Evolutionary conservation across 2,888 invertebrate species (phyloP).

Genomic region (Drosophila acutilabella): DNA sequence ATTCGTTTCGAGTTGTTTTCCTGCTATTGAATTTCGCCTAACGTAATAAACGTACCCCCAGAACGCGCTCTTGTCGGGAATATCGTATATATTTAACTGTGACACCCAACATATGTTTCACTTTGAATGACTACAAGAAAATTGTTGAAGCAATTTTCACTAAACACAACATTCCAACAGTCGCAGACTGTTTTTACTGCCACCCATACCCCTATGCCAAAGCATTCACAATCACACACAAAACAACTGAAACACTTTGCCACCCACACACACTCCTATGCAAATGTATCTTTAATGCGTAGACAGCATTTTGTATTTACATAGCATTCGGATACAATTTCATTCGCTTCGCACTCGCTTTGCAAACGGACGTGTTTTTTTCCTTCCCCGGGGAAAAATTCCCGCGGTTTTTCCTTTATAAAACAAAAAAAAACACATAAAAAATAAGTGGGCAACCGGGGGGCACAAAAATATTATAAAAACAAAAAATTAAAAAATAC

Average conservation of each 20-base stretch:
- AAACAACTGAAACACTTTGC: background rate
- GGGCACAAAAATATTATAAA: too few species aligned
- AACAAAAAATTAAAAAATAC: too few species aligned
- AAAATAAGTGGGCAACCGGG: too few species aligned
- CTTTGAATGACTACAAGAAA: slow-evolving; percentile 72
- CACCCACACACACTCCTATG: slow-evolving; percentile 24
- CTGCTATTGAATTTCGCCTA: slow-evolving; percentile 47
- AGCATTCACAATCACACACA: slow-evolving; percentile 2
- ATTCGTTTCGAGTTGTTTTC: slow-evolving; percentile 49
- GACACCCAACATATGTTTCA: slow-evolving; percentile 77
- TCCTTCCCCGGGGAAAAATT: too few species aligned
- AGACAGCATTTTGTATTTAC: slow-evolving; percentile 56
- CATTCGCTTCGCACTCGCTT: too few species aligned
- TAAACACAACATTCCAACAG: slow-evolving; percentile 65
- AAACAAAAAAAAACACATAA: too few species aligned
- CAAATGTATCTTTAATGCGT: slow-evolving; percentile 59
- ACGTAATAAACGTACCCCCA: slow-evolving; percentile 1
- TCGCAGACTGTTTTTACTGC: slow-evolving; percentile 20
- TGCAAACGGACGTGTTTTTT: too few species aligned
- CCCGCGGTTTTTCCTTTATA: too few species aligned
- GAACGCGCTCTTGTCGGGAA: slow-evolving; percentile 8
- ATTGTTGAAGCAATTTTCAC: slow-evolving; percentile 74
- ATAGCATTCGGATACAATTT: slow-evolving; percentile 42
- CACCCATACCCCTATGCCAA: background rate
- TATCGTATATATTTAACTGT: slow-evolving; percentile 61